Evolutionary conservation across 2,888 invertebrate species (phyloP).

Genomic region (Agrotis puta): DNA sequence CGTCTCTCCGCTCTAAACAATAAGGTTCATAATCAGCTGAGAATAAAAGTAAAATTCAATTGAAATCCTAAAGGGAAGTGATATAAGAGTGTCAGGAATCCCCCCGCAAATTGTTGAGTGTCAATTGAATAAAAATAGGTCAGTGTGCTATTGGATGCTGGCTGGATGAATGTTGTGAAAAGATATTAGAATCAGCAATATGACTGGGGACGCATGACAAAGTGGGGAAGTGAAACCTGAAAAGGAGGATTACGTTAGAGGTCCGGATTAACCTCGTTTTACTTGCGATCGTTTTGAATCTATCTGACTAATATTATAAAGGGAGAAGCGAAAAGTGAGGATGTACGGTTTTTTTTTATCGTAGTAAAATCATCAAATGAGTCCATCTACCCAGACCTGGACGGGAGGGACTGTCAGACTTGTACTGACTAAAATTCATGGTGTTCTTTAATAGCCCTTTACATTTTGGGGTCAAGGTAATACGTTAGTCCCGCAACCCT

Average conservation of each 20-base stretch:
- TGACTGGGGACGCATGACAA: background rate
- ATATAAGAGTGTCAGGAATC: constrained; percentile 28
- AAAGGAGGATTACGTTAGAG: background rate
- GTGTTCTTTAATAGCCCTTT: too few relatives aligned
- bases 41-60: background rate
- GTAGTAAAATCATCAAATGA: too few relatives aligned
- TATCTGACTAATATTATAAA: background rate
- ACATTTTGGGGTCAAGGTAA: too few relatives aligned
- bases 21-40: constrained; percentile 16
- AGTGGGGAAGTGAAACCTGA: background rate
- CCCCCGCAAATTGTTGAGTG: constrained; percentile 33
- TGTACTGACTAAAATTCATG: too few relatives aligned
- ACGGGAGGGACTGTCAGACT: too few relatives aligned
- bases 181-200: constrained; percentile 4
- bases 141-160: constrained; percentile 30
- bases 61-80: constrained; percentile 14
- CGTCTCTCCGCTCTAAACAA: background rate
- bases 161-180: constrained; percentile 12
- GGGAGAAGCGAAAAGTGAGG: too few relatives aligned
- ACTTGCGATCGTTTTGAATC: background rate
- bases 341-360: too few relatives aligned
- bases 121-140: constrained; percentile 55
- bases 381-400: too few relatives aligned
- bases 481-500: too few relatives aligned
- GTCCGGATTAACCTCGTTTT: background rate